These are phyloP conservation scores for Rhinoraja longicauda DNA, from an alignment of 2,797 vertebrate species.

Conservation along the genomic window DNA sequence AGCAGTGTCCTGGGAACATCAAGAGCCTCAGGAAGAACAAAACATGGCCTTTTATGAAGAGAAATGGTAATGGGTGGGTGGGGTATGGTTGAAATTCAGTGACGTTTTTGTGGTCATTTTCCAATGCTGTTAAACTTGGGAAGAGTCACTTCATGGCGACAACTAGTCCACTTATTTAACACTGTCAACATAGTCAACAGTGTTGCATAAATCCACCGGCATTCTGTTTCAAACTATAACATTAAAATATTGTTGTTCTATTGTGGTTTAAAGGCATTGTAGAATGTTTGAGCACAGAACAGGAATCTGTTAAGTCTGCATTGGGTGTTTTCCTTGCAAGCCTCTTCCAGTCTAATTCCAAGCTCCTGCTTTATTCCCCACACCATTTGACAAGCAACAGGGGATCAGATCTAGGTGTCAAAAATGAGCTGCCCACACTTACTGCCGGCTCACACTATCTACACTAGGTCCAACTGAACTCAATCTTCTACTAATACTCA, in stretches of 20 bases:
- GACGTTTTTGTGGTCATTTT: background rate
- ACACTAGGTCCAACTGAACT: no score
- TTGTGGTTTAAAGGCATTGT: background rate
- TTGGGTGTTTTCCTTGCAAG: background rate
- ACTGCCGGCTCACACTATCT: no score
- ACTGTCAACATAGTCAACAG: background rate
- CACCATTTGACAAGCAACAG: background rate
- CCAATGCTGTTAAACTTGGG: background rate
- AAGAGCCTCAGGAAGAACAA: background rate
- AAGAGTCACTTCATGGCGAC: background rate
- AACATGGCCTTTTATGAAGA: background rate
- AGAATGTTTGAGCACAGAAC: constrained; percentile 3
- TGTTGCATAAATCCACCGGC: background rate
- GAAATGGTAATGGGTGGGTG: background rate
- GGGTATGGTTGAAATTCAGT: background rate
- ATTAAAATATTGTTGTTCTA: background rate
- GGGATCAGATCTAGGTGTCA: no score
- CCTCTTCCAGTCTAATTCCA: background rate
- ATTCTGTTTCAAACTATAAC: constrained; percentile 20
- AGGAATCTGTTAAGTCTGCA: background rate
- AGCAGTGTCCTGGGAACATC: background rate
- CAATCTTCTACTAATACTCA: no score
- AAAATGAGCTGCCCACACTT: no score
- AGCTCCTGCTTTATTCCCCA: background rate
- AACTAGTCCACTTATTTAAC: background rate